These are phyloP conservation scores for Acronicta alni DNA, from an alignment of 2,888 invertebrate species.

Conservation along the genomic window DNA sequence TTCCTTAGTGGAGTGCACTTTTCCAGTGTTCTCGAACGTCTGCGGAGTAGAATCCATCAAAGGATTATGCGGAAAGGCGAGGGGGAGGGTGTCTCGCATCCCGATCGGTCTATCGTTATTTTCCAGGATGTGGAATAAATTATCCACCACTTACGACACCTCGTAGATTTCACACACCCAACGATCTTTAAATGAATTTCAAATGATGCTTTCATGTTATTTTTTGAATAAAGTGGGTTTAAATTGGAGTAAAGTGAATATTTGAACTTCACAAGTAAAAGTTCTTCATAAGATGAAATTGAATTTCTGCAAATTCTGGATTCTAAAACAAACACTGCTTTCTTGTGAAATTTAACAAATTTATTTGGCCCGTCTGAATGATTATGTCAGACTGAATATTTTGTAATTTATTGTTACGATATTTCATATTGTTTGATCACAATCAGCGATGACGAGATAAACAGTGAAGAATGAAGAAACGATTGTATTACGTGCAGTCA, in stretches of 20 bases:
- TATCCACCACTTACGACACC: conserved; percentile 80
- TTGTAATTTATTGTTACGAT: conserved; percentile 22
- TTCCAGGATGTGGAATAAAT: conserved; percentile 83
- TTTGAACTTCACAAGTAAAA: conserved; percentile 22
- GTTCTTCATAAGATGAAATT: conserved; percentile 20
- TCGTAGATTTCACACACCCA: conserved; percentile 68
- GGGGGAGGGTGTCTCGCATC: conserved; percentile 68
- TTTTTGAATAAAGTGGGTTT: conserved; percentile 26
- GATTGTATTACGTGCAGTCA: conserved; percentile 33
- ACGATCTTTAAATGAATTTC: conserved; percentile 40
- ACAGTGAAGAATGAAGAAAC: conserved; percentile 32
- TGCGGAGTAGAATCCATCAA: conserved; percentile 84
- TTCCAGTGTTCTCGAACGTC: conserved; percentile 73
- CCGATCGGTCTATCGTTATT: conserved; percentile 81
- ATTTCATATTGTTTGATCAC: conserved; percentile 37
- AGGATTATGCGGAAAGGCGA: conserved; percentile 77
- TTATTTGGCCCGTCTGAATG: conserved; percentile 12
- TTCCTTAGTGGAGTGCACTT: conserved; percentile 77
- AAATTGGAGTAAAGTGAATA: conserved; percentile 32
- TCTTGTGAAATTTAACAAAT: conserved; percentile 22
- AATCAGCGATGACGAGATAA: conserved; percentile 38
- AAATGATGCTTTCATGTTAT: conserved; percentile 42
- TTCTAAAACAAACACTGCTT: conserved; percentile 13
- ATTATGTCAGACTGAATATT: conserved; percentile 21
- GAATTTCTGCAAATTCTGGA: conserved; percentile 9